Conservation (phyloP, 2,113 vertebrate species). For the Ariopsis seemanni region DNA sequence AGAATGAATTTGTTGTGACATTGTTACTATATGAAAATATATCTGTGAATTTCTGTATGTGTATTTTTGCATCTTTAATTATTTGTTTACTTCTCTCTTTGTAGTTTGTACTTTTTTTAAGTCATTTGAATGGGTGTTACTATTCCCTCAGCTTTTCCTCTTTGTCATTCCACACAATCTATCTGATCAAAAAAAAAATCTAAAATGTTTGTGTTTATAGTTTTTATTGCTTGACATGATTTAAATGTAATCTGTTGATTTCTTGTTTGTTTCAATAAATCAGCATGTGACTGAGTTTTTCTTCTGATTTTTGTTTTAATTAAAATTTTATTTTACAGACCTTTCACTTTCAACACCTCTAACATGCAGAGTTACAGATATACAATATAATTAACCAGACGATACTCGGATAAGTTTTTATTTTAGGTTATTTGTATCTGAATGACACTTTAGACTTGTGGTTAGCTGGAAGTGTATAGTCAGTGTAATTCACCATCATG, state of each 20-base stretch:
- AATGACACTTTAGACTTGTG: background rate
- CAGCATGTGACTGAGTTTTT: slow-evolving; percentile 21
- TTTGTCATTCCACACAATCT: background rate
- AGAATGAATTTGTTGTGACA: background rate
- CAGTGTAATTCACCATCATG: background rate
- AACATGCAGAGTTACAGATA: background rate
- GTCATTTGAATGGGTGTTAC: background rate
- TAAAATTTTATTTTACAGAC: background rate
- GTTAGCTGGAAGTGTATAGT: background rate
- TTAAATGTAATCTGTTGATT: background rate
- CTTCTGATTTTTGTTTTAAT: background rate
- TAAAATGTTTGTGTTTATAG: background rate
- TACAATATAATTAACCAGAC: background rate
- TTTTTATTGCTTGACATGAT: background rate
- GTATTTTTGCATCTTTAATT: background rate
- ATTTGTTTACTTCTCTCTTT: background rate
- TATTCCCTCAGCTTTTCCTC: background rate
- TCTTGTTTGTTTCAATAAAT: slow-evolving; percentile 32
- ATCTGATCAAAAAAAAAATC: background rate
- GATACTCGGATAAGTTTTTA: background rate
- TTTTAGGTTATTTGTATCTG: background rate
- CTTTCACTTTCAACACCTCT: background rate
- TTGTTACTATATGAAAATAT: background rate
- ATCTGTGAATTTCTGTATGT: background rate
- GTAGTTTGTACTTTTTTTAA: background rate